Conservation (phyloP, 2,797 vertebrate genomes). For the Sebastes paucispinis region DNA sequence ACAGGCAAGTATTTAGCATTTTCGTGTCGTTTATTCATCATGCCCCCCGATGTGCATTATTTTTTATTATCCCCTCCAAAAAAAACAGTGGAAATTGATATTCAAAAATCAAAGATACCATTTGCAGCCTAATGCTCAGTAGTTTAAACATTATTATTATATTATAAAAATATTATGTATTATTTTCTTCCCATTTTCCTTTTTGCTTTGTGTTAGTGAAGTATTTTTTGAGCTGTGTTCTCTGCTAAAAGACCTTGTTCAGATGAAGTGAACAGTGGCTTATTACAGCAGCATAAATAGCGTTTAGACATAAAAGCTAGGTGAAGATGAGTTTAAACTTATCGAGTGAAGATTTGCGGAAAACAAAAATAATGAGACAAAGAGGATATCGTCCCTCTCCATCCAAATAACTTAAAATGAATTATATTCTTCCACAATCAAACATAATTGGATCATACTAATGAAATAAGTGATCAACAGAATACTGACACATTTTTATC, state of each 20-base stretch:
- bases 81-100: background rate
- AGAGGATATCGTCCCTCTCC: background rate
- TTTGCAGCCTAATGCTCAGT: background rate
- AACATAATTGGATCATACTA: background rate
- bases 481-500: background rate
- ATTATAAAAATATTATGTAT: background rate
- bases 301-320: background rate
- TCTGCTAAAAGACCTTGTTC: background rate
- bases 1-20: background rate
- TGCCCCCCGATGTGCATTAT: background rate
- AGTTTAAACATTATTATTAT: background rate
- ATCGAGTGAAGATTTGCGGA: background rate
- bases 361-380: background rate
- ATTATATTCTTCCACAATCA: background rate
- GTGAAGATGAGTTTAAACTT: background rate
- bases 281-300: background rate
- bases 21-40: background rate
- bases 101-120: background rate
- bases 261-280: background rate
- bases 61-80: background rate
- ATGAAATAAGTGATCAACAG: conserved; percentile 16
- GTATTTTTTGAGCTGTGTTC: background rate
- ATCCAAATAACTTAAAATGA: background rate
- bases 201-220: background rate
- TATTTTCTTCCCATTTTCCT: background rate